Percentiles rank a stretch among this genome's conserved stretches.
Conservation (phyloP, 2,888 invertebrate species). For the Scaptomyza reducta region DNA sequence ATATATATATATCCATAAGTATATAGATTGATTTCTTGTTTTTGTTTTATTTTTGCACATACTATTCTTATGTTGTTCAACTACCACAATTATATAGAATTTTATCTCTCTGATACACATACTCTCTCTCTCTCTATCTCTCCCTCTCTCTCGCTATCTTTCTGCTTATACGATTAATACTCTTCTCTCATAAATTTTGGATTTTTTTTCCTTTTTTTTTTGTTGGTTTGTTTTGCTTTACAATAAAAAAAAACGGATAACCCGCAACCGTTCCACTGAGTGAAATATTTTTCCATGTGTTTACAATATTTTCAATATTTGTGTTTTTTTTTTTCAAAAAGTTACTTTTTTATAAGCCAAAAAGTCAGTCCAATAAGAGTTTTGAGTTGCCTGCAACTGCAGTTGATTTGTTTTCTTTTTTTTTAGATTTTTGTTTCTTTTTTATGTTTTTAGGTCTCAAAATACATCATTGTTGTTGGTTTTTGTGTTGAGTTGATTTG, state of each 20-base stretch:
- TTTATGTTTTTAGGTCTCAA: constrained; percentile 58
- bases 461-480: constrained; percentile 62
- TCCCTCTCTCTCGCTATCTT: constrained; percentile 3
- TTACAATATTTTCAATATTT: constrained; percentile 79
- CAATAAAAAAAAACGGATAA: constrained; percentile 53
- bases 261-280: constrained; percentile 74
- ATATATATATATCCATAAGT: constrained; percentile 32
- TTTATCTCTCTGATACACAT: constrained; percentile 32
- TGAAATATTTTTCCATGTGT: constrained; percentile 54
- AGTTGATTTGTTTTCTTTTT: constrained; percentile 74
- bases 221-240: constrained; percentile 28
- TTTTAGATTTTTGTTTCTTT: constrained; percentile 38
- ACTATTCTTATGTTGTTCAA: constrained; percentile 31
- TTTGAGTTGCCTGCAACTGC: constrained; percentile 82
- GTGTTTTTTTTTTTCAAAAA: constrained; percentile 65
- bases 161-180: constrained; percentile 67
- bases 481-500: constrained; percentile 10
- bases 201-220: constrained; percentile 38
- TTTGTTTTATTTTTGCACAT: constrained; percentile 17
- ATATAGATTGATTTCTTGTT: constrained; percentile 19
- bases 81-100: constrained; percentile 54
- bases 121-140: constrained; percentile 2
- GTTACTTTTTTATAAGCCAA: constrained; percentile 77
- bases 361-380: constrained; percentile 80
- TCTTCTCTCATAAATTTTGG: constrained; percentile 51